phyloP scores from a whole-genome alignment of 2,888 invertebrate genomes.

The Nyleta sp. region DNA sequence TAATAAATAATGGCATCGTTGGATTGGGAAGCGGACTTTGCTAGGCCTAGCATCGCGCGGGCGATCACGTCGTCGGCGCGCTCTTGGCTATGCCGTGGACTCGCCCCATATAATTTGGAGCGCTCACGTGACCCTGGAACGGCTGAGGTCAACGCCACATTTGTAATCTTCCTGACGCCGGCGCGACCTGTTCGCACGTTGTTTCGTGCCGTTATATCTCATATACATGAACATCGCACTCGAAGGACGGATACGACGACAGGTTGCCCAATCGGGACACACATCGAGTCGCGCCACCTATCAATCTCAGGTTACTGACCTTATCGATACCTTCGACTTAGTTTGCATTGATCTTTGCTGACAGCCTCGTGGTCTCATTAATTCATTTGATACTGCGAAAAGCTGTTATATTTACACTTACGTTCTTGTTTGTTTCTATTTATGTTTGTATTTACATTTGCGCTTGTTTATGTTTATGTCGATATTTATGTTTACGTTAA shows the following conservation, averaged over 20 bases:
- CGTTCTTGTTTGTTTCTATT: too few species aligned
- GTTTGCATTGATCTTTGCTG: slow-evolving; percentile 15
- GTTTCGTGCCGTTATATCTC: slow-evolving; percentile 73
- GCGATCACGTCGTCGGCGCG: slow-evolving; percentile 76
- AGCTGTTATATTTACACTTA: too few species aligned
- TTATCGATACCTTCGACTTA: slow-evolving; percentile 21
- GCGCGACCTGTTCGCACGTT: slow-evolving; percentile 79
- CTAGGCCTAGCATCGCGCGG: slow-evolving; percentile 73
- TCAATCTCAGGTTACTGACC: slow-evolving; percentile 61
- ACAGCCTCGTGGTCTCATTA: too few species aligned
- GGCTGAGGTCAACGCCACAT: slow-evolving; percentile 78
- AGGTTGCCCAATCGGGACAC: slow-evolving; percentile 62
- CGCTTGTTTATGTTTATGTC: too few species aligned
- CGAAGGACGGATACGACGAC: slow-evolving; percentile 68
- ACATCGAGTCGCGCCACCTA: slow-evolving; percentile 46
- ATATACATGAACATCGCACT: slow-evolving; percentile 65
- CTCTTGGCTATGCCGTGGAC: slow-evolving; percentile 73
- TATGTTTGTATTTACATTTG: too few species aligned
- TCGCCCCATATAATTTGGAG: slow-evolving; percentile 81
- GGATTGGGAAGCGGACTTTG: slow-evolving; percentile 73
- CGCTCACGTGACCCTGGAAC: slow-evolving; percentile 79
- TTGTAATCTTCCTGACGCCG: slow-evolving; percentile 79
- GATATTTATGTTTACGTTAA: too few species aligned
- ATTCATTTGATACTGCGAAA: too few species aligned
- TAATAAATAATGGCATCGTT: slow-evolving; percentile 68